These are phyloP conservation scores for Arnoldichthys spilopterus DNA, from an alignment of 2,797 vertebrate genomes.

Conservation along the genomic window DNA sequence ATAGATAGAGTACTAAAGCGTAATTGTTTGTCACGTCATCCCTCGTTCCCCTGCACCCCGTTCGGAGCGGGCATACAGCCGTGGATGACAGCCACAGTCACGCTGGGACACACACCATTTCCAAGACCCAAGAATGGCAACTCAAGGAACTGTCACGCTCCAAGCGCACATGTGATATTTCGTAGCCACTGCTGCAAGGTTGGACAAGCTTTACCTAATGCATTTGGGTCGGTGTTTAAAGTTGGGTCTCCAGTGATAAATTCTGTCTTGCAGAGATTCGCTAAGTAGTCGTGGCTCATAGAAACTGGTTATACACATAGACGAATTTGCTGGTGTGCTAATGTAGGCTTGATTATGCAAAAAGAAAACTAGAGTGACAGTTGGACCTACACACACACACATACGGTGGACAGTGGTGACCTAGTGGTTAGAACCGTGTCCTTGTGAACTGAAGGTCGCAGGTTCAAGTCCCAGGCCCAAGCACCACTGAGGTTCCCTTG, in stretches of 20 bases:
- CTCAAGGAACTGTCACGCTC: not conserved
- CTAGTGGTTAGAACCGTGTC: no score
- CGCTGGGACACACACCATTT: conserved; percentile 75
- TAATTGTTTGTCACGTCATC: conserved; percentile 91
- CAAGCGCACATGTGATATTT: not conserved
- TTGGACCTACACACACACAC: no score
- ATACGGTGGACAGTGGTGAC: no score
- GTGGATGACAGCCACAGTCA: conserved; percentile 83
- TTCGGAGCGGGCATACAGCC: conserved; percentile 88
- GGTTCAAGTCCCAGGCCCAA: no score
- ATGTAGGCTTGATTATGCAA: not conserved
- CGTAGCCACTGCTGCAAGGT: not conserved
- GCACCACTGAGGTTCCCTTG: no score
- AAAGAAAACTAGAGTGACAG: no score
- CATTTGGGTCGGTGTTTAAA: no score
- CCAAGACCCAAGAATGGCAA: not conserved
- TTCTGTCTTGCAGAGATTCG: no score
- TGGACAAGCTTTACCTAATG: not conserved
- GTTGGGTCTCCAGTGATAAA: not conserved
- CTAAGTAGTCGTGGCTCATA: no score
- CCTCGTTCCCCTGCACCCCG: conserved; percentile 64
- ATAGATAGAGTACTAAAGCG: conserved; percentile 88
- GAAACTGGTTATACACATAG: no score
- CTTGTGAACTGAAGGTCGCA: no score
- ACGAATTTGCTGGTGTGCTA: not conserved